Percentiles rank a stretch among this genome's conserved stretches.
Evolutionary conservation across 2,888 invertebrate species (phyloP).

Genomic region (Chrysolina haemoptera): DNA sequence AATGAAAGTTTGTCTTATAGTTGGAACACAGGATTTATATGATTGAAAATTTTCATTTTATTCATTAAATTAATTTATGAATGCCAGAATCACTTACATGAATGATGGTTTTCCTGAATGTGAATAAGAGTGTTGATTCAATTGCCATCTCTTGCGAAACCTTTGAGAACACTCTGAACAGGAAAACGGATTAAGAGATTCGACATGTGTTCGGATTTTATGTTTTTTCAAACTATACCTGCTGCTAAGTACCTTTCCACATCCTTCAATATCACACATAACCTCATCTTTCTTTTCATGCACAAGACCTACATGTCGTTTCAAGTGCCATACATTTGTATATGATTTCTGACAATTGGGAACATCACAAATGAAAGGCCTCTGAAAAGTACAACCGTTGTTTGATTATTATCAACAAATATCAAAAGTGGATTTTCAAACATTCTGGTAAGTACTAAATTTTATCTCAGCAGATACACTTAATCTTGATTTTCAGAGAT

Average conservation of each 20-base stretch:
- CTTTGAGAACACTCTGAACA: conserved; percentile 58
- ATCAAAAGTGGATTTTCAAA: no score
- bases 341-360: conserved; percentile 57
- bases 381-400: conserved; percentile 44
- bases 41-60: no score
- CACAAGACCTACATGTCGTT: conserved; percentile 54
- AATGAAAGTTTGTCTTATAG: no score
- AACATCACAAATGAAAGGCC: conserved; percentile 56
- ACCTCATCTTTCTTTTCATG: conserved; percentile 50
- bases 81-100: conserved; percentile 43
- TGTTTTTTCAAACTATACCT: conserved; percentile 60
- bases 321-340: conserved; percentile 58
- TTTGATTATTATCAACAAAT: no score
- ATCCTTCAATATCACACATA: conserved; percentile 53
- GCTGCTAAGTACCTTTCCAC: conserved; percentile 57
- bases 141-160: conserved; percentile 58
- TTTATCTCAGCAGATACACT: not conserved
- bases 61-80: not conserved
- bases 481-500: no score
- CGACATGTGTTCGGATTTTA: conserved; percentile 51
- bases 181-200: conserved; percentile 49
- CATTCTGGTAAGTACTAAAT: no score
- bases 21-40: no score
- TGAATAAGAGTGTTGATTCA: conserved; percentile 54
- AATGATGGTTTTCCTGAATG: conserved; percentile 55